Base-by-base conservation (phyloP, 2,888 invertebrate genomes). In the Cephus sareptanus region DNA sequence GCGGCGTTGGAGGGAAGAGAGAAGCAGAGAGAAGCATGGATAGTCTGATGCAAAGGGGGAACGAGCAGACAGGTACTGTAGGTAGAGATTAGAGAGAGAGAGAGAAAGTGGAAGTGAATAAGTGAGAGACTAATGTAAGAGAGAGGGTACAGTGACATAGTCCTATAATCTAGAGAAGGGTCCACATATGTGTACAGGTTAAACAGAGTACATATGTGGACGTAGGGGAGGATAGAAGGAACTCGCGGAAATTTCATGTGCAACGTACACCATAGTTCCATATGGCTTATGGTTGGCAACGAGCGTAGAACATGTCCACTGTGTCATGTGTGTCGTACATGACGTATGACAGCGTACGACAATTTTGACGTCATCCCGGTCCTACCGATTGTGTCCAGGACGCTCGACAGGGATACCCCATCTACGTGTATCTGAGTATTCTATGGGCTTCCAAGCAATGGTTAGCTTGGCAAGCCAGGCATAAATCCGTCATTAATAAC, bases 401-500 rank as follows among this genome's bases (percentile, higher is more conserved):
- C 40, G 40, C 40, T 40, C 15, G 40, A 40, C 23, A 56, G 56
- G 23, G 56, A 56, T 56, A 9, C 56, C 56, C 56, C 56, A 23
- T 56, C 56, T 56, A 56, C 23, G 56, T 56, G 56, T 56, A 56
- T 23, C 56, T 56, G 56, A 23, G 56, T 23, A 56, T 56, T 56
- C 56, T 56, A 56, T 56, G 56, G 40, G 56, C 23, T 56, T 40
- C 23, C 23, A 56, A 23, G 82, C 81, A 81, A 79, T 85, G 84
- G 86, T 89, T 88, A 88, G 79, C 86, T 82, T 85, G 85, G 79
- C 83, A 88, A 90, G 85, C 89, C 87, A 89, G 86, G 90, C 91
- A 88, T 90, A 86, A 89, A 89, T 91, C 90, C 90, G 88, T 90
- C 88, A 90, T 90, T 90, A 90, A 90, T 75, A 77, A 75, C 71